Base-by-base conservation (phyloP, 1,140 invertebrate genomes). In the Drosophila fuyamai region DNA sequence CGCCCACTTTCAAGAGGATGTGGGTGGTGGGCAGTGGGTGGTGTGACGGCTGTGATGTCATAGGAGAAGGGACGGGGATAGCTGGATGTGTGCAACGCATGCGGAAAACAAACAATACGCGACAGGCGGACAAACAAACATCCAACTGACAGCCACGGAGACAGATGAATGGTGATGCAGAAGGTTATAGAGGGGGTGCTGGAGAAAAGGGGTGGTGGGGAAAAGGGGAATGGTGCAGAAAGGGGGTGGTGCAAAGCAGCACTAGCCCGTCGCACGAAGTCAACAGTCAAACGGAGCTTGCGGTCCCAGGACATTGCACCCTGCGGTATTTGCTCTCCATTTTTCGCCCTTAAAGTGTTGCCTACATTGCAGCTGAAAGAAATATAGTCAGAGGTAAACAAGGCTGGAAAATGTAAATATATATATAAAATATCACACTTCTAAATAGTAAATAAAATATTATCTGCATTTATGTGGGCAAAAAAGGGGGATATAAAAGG, bases 31-130 rank as follows among this genome's bases (percentile, higher is more conserved):
- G 7, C 10, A 4, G 23, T 23, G 23, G 35, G 29, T 18, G 55
- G 7, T 32, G 7, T 7, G 14, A 12, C 9, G 10, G 48, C 38
- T 12, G 10, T 38, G 40, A 35, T 55, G 43, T 55, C 60, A 41
- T 38, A 14, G 41, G 5, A 43, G 10, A n/a, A 14, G 18, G 13
- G 41, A 46, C 12, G 47, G 50, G 6, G 13, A 43, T 29, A 10
- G 32, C 2, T n/a, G 53, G 27, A 41, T 7, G 54, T 79, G 56
- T 43, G 55, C 77, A 84, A 68, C 76, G 83, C 83, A 88, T 79
- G 62, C 66, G 83, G 56, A 88, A 79, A 78, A 76, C 85, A 89
- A 89, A 89, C 84, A 88, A 83, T 84, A 56, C 79, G 80, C 83
- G 83, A 83, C 84, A 83, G 76, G 68, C 80, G 81, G 61, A 47